Conservation (phyloP, 2,888 invertebrate genomes). For the Campaea margaritaria region DNA sequence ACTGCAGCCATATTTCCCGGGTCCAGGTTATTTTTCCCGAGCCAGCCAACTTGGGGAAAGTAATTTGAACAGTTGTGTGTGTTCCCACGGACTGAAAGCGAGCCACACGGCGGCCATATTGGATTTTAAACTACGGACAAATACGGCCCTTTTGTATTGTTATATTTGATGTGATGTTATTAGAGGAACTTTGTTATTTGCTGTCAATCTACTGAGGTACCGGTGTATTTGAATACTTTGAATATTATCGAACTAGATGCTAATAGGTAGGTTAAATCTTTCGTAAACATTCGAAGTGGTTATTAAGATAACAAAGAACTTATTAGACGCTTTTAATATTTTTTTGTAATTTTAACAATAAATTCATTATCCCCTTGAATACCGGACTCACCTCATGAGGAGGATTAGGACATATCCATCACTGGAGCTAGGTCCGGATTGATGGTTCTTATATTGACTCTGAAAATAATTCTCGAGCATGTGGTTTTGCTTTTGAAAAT, state of each 20-base stretch:
- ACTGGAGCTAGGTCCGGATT: no score
- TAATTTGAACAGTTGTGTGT: slow-evolving; percentile 74
- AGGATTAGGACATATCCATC: no score
- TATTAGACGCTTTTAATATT: no score
- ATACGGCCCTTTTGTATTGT: slow-evolving; percentile 27
- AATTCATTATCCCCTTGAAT: no score
- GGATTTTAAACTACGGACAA: slow-evolving; percentile 54
- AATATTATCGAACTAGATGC: neutral
- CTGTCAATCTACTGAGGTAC: slow-evolving; percentile 34
- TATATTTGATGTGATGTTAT: slow-evolving; percentile 27
- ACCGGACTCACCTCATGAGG: no score
- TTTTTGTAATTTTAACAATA: no score
- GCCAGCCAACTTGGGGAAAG: slow-evolving; percentile 57
- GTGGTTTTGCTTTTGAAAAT: no score
- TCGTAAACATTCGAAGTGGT: no score
- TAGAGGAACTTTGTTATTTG: slow-evolving; percentile 18
- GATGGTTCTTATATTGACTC: no score
- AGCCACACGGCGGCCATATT: slow-evolving; percentile 47
- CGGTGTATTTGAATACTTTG: slow-evolving; percentile 24
- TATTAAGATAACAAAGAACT: no score
- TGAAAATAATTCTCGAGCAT: no score
- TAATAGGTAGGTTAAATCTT: neutral
- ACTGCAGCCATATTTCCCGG: slow-evolving; percentile 24
- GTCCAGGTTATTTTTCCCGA: slow-evolving; percentile 60
- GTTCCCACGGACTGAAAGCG: slow-evolving; percentile 66